These are phyloP conservation scores for Struthio camelus DNA, from an alignment of 2,113 vertebrate genomes.

Conservation along the genomic window DNA sequence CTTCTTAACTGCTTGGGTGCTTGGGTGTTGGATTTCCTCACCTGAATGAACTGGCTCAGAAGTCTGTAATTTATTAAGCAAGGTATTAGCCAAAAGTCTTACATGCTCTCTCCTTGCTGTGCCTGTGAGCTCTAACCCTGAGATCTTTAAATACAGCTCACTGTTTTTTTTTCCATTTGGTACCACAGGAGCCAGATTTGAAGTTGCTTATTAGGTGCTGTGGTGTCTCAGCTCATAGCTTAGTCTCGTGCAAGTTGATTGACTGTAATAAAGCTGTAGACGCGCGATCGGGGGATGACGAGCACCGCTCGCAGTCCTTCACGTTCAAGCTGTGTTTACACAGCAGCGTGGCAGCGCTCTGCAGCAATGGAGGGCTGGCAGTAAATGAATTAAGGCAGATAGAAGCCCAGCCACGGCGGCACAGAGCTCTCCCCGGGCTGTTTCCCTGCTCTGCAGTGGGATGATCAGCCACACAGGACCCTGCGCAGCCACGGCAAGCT, in stretches of 20 bases:
- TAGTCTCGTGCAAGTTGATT: background rate
- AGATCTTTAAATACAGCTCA: background rate
- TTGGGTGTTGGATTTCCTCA: slow-evolving; percentile 26
- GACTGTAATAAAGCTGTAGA: background rate
- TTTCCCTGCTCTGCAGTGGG: background rate
- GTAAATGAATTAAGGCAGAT: background rate
- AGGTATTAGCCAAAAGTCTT: slow-evolving; percentile 22
- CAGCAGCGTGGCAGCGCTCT: background rate
- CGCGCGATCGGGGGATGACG: fast-evolving
- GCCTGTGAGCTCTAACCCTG: background rate
- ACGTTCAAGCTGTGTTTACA: background rate
- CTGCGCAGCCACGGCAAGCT: too few relatives aligned
- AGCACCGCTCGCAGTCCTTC: fast-evolving
- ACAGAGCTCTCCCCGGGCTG: background rate
- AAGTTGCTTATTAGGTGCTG: background rate
- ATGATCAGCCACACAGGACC: background rate
- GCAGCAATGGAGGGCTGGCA: fast-evolving
- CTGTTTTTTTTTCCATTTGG: background rate
- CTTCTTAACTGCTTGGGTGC: background rate
- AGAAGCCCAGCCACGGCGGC: fast-evolving
- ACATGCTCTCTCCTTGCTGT: background rate
- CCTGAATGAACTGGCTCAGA: background rate
- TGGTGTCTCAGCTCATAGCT: background rate
- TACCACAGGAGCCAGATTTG: background rate
- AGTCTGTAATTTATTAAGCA: slow-evolving; percentile 49